Evolutionary conservation across 2,888 invertebrate genomes (phyloP).

Genomic region (Melanchra persicariae): DNA sequence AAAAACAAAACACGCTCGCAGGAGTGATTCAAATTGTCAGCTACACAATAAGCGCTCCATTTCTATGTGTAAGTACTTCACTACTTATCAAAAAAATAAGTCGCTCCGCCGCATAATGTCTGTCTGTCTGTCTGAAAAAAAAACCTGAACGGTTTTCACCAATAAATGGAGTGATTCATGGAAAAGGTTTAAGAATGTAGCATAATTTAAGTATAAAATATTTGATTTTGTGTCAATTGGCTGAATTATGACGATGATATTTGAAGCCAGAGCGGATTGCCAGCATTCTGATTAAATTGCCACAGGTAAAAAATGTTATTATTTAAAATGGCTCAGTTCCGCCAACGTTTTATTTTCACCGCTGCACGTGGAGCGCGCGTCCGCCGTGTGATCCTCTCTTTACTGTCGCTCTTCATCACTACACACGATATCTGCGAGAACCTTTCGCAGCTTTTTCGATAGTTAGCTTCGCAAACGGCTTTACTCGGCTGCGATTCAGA

Average conservation of each 20-base stretch:
- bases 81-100: too few relatives aligned
- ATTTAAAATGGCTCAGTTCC: neutral
- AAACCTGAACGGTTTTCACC: too few relatives aligned
- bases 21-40: neutral
- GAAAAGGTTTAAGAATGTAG: too few relatives aligned
- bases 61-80: neutral
- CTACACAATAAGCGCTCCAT: neutral
- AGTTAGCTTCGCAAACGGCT: neutral
- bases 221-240: too few relatives aligned
- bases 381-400: neutral
- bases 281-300: neutral
- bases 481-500: neutral
- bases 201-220: too few relatives aligned
- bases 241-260: too few relatives aligned
- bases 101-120: too few relatives aligned
- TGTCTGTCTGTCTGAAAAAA: too few relatives aligned
- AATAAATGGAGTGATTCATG: too few relatives aligned
- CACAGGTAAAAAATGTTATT: neutral
- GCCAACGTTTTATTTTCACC: neutral
- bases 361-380: neutral
- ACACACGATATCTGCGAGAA: neutral
- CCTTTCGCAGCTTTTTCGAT: conserved; percentile 2
- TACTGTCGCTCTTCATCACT: conserved; percentile 31
- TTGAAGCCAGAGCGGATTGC: too few relatives aligned
- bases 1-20: neutral